Percentiles rank a stretch among this genome's conserved stretches.
phyloP scores from a whole-genome alignment of 2,888 invertebrate genomes.

The Scaeva pyrastri region DNA sequence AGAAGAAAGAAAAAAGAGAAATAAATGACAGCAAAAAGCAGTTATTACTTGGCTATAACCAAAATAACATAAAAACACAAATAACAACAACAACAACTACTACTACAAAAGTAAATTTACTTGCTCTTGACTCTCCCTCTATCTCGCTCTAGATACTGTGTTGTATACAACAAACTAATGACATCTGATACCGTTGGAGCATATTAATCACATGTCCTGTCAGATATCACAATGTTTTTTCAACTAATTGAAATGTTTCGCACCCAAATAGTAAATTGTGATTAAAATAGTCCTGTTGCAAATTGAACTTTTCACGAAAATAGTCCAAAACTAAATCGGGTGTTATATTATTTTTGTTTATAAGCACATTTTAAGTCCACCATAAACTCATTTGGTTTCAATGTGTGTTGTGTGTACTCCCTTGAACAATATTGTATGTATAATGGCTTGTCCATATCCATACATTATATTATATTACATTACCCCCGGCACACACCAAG shows the following conservation, averaged over 20 bases:
- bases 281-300: conserved; percentile 77
- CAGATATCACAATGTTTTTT: conserved; percentile 57
- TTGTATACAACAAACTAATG: conserved; percentile 42
- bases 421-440: conserved; percentile 44
- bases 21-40: conserved; percentile 36
- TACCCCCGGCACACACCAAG: conserved; percentile 39
- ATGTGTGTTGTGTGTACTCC: conserved; percentile 36
- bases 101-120: not conserved
- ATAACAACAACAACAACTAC: not conserved
- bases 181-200: conserved; percentile 68
- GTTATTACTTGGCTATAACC: conserved; percentile 48
- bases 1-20: not conserved
- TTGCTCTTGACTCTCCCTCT: conserved; percentile 12
- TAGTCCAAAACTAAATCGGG: conserved; percentile 81
- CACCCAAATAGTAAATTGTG: conserved; percentile 78
- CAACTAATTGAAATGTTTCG: conserved; percentile 63
- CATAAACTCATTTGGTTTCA: not conserved
- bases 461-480: not conserved
- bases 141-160: conserved; percentile 13
- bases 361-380: conserved; percentile 2
- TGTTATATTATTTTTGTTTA: conserved; percentile 73
- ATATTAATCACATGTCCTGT: conserved; percentile 61
- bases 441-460: no score
- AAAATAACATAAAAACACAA: conserved; percentile 4
- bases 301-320: conserved; percentile 78